A percentile compares a stretch with the other conserved stretches of the same genome.
Evolutionary conservation across 2,113 vertebrate genomes (phyloP).

Genomic region (Calyptommatus sinebrachiatus): DNA sequence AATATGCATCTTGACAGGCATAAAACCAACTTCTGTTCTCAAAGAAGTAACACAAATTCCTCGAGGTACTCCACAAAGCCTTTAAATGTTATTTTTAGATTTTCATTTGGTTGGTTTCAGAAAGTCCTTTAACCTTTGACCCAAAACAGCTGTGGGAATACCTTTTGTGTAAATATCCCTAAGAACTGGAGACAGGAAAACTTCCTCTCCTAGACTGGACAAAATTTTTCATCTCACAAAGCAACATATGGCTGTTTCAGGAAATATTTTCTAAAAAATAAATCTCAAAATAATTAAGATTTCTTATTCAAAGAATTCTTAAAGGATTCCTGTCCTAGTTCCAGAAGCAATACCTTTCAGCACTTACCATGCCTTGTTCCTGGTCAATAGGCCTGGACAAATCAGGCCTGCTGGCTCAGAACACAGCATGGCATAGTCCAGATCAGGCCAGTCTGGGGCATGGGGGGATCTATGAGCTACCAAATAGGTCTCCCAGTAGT

Average conservation of each 20-base stretch:
- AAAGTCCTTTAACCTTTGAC: not conserved
- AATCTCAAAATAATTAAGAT: not conserved
- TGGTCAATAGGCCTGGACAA: too few species aligned
- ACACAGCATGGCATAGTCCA: too few species aligned
- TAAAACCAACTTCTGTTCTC: not conserved
- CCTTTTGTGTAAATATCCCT: not conserved
- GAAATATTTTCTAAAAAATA: not conserved
- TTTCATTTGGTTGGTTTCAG: not conserved
- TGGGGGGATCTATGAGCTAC: too few species aligned
- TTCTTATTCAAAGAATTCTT: too few species aligned
- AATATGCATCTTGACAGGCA: not conserved
- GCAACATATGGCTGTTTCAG: not conserved
- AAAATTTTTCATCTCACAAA: too few species aligned
- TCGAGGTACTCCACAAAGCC: not conserved
- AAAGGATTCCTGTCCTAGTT: too few species aligned
- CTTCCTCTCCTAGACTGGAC: not conserved
- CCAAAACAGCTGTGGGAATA: not conserved
- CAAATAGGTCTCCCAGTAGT: too few species aligned
- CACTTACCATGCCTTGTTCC: too few species aligned
- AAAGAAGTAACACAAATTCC: not conserved
- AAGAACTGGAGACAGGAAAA: not conserved
- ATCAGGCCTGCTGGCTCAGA: too few species aligned
- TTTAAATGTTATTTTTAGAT: not conserved
- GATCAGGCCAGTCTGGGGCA: too few species aligned
- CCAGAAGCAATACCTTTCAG: too few species aligned